These are phyloP conservation scores for Plestiodon gilberti DNA, from an alignment of 2,113 vertebrate species.

Conservation along the genomic window DNA sequence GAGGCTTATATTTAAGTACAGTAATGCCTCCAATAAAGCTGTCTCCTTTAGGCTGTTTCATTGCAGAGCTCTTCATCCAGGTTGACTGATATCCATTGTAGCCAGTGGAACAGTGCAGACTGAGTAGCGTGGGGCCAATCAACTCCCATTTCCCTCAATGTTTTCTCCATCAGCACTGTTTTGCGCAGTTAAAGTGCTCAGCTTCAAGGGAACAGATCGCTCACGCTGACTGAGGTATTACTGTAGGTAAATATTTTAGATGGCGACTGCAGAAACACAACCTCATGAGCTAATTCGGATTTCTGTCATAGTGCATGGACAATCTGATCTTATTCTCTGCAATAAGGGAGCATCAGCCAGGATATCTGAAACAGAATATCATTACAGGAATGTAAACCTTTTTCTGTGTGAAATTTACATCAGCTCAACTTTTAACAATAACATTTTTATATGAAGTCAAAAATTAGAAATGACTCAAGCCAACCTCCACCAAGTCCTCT, in stretches of 20 bases:
- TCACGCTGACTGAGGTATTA: too few species aligned
- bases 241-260: too few species aligned
- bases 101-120: too few species aligned
- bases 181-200: too few species aligned
- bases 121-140: too few species aligned
- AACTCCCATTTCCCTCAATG: neutral
- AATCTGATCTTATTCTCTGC: neutral
- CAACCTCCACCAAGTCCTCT: conserved; percentile 88
- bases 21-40: too few species aligned
- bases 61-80: too few species aligned
- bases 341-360: neutral
- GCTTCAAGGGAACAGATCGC: too few species aligned
- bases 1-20: too few species aligned
- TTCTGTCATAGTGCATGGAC: neutral
- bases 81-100: too few species aligned
- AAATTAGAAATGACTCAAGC: conserved; percentile 32
- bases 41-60: too few species aligned
- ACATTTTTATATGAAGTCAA: conserved; percentile 3
- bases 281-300: neutral
- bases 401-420: neutral
- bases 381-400: neutral
- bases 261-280: neutral
- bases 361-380: neutral
- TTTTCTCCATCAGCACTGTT: neutral
- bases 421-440: neutral